These are phyloP conservation scores for Sisor rabdophorus DNA, from an alignment of 2,113 vertebrate genomes.

Conservation along the genomic window DNA sequence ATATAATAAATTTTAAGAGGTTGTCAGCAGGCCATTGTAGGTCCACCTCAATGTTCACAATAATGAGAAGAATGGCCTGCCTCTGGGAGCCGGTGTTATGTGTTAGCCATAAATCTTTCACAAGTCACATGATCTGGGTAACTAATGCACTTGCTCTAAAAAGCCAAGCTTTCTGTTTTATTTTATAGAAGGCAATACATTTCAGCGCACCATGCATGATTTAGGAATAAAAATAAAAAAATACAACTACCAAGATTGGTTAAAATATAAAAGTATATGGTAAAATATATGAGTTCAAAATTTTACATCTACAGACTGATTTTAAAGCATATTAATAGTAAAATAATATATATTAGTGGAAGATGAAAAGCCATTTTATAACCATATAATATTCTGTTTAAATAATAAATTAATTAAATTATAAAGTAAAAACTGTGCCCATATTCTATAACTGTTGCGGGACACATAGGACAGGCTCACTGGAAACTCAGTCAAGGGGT, in stretches of 20 bases:
- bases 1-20: conserved; percentile 20
- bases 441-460: too few species aligned
- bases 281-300: background rate
- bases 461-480: too few species aligned
- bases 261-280: background rate
- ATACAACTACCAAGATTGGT: background rate
- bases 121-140: conserved; percentile 8
- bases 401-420: background rate
- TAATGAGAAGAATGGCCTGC: conserved; percentile 31
- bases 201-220: background rate
- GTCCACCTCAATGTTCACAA: conserved; percentile 21
- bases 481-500: too few species aligned
- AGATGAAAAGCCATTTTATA: background rate
- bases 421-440: too few species aligned
- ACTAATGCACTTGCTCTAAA: background rate
- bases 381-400: background rate
- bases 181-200: conserved; percentile 8
- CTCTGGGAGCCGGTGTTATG: conserved; percentile 8
- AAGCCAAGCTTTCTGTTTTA: conserved; percentile 5
- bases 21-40: conserved; percentile 21
- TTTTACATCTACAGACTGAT: background rate
- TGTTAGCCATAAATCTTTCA: conserved; percentile 34
- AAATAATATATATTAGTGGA: background rate
- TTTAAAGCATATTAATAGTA: background rate
- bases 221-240: background rate